These are phyloP conservation scores for Illadopsis cleaveri DNA, from an alignment of 2,113 vertebrate species.

Conservation along the genomic window DNA sequence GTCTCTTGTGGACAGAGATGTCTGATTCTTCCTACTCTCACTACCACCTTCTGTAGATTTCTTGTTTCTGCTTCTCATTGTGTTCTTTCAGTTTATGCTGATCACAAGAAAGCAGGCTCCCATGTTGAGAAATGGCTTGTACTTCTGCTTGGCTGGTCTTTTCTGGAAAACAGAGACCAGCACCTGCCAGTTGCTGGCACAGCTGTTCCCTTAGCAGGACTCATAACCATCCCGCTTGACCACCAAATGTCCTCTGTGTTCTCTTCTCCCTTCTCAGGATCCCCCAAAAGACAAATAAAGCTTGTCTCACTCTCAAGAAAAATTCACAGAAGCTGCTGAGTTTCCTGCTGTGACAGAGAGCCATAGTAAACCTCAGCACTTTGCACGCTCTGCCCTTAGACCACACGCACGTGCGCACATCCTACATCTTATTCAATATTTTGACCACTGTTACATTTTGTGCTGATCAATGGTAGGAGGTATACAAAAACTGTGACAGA, in stretches of 20 bases:
- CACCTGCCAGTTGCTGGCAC: background rate
- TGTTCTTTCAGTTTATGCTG: background rate
- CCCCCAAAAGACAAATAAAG: background rate
- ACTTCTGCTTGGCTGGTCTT: background rate
- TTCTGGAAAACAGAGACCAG: background rate
- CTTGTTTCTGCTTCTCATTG: background rate
- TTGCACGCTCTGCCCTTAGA: background rate
- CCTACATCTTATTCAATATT: background rate
- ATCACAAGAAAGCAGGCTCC: background rate
- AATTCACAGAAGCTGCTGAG: background rate
- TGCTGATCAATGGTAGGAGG: background rate
- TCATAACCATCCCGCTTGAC: background rate
- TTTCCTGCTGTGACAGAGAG: background rate
- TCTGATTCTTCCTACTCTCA: background rate
- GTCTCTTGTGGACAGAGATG: background rate
- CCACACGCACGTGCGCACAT: fast-evolving
- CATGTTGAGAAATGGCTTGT: background rate
- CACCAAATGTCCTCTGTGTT: background rate
- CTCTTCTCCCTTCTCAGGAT: background rate
- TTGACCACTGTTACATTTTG: background rate
- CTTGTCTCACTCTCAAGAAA: background rate
- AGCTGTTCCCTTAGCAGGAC: background rate
- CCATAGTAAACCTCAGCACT: background rate
- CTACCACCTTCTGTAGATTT: background rate
- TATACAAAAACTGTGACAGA: fast-evolving